Evolutionary conservation across 2,113 vertebrate genomes (phyloP), one percentile per base, ranked within the genome.

Genomic region (Brachirus orientalis): DNA sequence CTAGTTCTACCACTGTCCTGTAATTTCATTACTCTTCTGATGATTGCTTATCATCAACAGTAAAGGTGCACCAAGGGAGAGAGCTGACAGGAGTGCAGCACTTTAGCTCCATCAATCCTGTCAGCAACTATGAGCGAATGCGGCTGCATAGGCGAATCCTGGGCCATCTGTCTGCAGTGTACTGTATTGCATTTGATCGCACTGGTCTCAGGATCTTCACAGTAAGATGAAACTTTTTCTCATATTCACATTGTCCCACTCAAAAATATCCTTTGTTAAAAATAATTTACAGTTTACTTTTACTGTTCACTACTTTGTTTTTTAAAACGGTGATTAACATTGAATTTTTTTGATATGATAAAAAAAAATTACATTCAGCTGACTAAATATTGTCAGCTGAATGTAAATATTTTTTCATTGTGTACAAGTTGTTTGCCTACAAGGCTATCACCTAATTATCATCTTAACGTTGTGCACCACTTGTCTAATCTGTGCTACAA

Each of bases 121-220:
- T 95, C 83, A 93, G 90, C 83, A 95, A 95, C 91, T 98, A 99
- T 90, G 96, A 97, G 87, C 96, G 91, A 64, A 93, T 98, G 89
- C 96, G 93, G 80, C 95, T 99, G 94, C 97, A 98, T 83, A 92
- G 94, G 45, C 94, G 97, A 81, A 98, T 99, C 88, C 95, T 99
- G 33, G 98, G 98, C 74, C 98, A 99, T 82, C 95, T 99, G 12
- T 99, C 98, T 72, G 95, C 98, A 41, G 98, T 99, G n/a, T 99
- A 99, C 88, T 99, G 98, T 90, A 96, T 99, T 63, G 96, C 96
- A 33, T 99, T 99, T 53, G 98, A 99, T 85, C 95, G 96, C 77
- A 96, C 97, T 35, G 98, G 98, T 80, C 95, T 96, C 85, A 94
- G 98, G 89, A 98, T 99, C 89, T 98, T 99, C 80, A 99, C 98